Conservation (phyloP, 1,140 invertebrate species). For the Drosophila orosa region DNA sequence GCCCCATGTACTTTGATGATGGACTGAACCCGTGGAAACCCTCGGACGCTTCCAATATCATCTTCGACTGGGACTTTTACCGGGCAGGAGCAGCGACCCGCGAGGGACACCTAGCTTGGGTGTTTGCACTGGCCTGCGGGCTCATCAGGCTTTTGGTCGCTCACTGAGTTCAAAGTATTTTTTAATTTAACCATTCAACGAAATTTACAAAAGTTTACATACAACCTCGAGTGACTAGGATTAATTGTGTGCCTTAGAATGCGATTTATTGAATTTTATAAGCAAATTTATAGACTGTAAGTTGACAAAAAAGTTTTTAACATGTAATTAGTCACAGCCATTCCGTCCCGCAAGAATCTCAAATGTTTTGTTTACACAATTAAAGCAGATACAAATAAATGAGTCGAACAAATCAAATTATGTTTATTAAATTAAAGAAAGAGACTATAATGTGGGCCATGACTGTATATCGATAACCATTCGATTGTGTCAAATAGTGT, state of each 20-base stretch:
- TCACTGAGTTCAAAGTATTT: constrained; percentile 40
- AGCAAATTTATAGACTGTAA: constrained; percentile 49
- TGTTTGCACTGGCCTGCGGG: constrained; percentile 17
- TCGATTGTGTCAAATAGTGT: constrained; percentile 27
- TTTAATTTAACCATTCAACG: constrained; percentile 29
- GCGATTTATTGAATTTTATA: constrained; percentile 27
- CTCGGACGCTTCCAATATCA: constrained; percentile 89
- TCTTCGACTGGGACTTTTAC: constrained; percentile 86
- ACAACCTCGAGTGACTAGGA: constrained; percentile 20
- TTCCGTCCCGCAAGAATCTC: constrained; percentile 66
- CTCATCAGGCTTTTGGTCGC: constrained; percentile 25
- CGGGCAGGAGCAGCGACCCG: constrained; percentile 53
- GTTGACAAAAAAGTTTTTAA: constrained; percentile 16
- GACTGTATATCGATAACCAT: constrained; percentile 28
- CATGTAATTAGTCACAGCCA: constrained; percentile 25
- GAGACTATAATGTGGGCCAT: not conserved
- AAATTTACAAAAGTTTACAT: constrained; percentile 25
- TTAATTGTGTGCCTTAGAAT: constrained; percentile 40
- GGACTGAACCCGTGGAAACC: constrained; percentile 93
- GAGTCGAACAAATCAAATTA: constrained; percentile 2
- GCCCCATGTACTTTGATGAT: constrained; percentile 97
- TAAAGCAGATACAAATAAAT: constrained; percentile 50
- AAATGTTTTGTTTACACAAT: constrained; percentile 61
- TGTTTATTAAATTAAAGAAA: too few relatives aligned
- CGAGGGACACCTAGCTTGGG: constrained; percentile 4